These are phyloP conservation scores for Enteromius afrohamiltoni DNA, from an alignment of 2,797 vertebrate species.

Conservation along the genomic window DNA sequence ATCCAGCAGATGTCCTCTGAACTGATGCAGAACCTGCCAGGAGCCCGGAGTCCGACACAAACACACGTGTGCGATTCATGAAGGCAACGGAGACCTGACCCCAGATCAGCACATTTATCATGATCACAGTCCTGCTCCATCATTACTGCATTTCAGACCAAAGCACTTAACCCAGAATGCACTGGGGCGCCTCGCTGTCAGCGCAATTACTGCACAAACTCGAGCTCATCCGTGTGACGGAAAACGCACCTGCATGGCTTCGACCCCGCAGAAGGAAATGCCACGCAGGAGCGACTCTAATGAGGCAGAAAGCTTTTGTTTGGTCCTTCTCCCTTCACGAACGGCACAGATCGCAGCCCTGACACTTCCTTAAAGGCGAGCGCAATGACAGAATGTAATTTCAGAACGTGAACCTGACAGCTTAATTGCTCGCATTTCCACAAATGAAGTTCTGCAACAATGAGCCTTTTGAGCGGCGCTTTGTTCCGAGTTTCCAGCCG, in stretches of 20 bases:
- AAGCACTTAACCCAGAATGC: conserved; percentile 6
- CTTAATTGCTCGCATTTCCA: conserved; percentile 65
- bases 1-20: not conserved
- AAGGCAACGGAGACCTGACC: not conserved
- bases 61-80: not conserved
- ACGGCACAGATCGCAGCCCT: conserved; percentile 52
- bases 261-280: conserved; percentile 9
- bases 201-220: not conserved
- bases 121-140: conserved; percentile 1
- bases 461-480: conserved; percentile 56
- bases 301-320: conserved; percentile 63
- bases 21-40: not conserved
- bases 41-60: not conserved
- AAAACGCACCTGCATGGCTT: not conserved
- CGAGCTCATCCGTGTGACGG: not conserved
- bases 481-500: conserved; percentile 39
- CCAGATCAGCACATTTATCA: conserved; percentile 2
- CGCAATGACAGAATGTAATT: conserved; percentile 64
- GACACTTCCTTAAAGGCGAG: conserved; percentile 55
- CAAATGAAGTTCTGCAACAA: conserved; percentile 66
- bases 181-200: not conserved
- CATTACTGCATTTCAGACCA: conserved; percentile 17
- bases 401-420: conserved; percentile 65
- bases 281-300: conserved; percentile 49
- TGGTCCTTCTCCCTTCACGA: conserved; percentile 53